Evolutionary conservation across 2,797 vertebrate species (phyloP), one percentile per base, ranked within the genome.

Genomic region (Buphagus erythrorhynchus): DNA sequence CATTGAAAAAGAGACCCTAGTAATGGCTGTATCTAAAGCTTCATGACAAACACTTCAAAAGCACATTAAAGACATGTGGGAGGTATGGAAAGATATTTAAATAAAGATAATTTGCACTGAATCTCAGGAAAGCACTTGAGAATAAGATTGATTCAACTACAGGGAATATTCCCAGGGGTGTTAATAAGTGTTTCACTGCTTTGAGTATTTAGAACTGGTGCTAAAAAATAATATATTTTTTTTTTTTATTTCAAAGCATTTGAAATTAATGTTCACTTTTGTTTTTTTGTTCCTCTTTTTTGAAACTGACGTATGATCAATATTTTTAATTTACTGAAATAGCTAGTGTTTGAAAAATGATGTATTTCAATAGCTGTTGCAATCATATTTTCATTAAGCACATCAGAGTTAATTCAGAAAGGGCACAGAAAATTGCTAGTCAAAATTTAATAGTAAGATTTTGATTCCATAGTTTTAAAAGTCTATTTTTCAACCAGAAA

Each of bases 41-140:
- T 86, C 83, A 78, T 69, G 66, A 83, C 40, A 88, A 95, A 86
- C 42, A 65, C 62, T 74, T 95, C 77, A 90, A 91, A 93, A 86
- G 31, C 7, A 83, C 62, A 65, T 57, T 58, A 57, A 93, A 79
- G 35, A 69, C 16, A 48, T 31, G 58, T 74, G 84, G 54, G 46
- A 71, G 46, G 78, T 67, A 71, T 4, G 46, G 18, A 74, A 61
- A 6, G 28, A 94, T 90, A 84, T 68, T 80, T n/a, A 29, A 61
- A 72, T 62, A 66, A 93, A 80, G 13, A 72, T 88, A 68, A 88
- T 78, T 84, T 93, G 57, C 40, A 51, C 19, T 66, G 69, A 88
- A 90, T 73, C 69, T 86, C 73, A 88, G 66, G 62, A 82, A 94
- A 86, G 69, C 69, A 55, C 73, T 94, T 83, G 85, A 93, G 46